phyloP scores from a whole-genome alignment of 2,888 invertebrate species.

The Melinaea marsaeus region DNA sequence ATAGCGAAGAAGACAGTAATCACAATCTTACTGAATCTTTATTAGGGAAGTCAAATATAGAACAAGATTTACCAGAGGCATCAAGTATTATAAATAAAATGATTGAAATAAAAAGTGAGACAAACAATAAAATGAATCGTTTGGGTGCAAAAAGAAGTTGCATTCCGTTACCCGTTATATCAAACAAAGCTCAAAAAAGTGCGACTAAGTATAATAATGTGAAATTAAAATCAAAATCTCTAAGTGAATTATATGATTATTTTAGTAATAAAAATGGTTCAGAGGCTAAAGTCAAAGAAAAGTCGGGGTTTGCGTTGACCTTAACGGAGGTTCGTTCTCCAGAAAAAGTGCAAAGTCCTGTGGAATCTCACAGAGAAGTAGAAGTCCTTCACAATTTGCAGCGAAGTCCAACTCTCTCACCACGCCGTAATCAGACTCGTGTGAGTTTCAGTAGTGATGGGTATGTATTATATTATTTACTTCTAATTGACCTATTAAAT shows the following conservation, averaged over 20 bases:
- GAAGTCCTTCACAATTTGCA: slow-evolving; percentile 84
- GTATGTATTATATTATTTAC: slow-evolving; percentile 43
- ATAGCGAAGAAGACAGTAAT: slow-evolving; percentile 74
- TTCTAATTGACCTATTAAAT: too few relatives aligned
- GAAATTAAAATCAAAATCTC: slow-evolving; percentile 69
- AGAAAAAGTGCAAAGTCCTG: slow-evolving; percentile 69
- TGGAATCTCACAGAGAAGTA: slow-evolving; percentile 79
- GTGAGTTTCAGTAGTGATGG: slow-evolving; percentile 66
- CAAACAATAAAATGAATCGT: slow-evolving; percentile 46
- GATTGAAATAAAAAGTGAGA: slow-evolving; percentile 59
- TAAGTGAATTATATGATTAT: slow-evolving; percentile 71
- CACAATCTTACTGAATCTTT: slow-evolving; percentile 33
- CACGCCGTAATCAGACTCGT: slow-evolving; percentile 65
- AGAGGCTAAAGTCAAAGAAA: slow-evolving; percentile 46
- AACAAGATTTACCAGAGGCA: slow-evolving; percentile 40
- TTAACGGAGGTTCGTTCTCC: slow-evolving; percentile 58
- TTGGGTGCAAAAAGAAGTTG: slow-evolving; percentile 56
- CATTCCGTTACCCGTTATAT: slow-evolving; percentile 66
- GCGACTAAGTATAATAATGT: slow-evolving; percentile 50
- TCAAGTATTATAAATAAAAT: slow-evolving; percentile 51
- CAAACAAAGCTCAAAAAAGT: slow-evolving; percentile 46
- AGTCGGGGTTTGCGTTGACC: slow-evolving; percentile 58
- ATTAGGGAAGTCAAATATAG: slow-evolving; percentile 29
- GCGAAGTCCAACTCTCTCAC: slow-evolving; percentile 79
- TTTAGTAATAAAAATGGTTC: slow-evolving; percentile 64